Base-by-base conservation (phyloP, 2,888 invertebrate genomes). In the Entomobrya proxima region DNA sequence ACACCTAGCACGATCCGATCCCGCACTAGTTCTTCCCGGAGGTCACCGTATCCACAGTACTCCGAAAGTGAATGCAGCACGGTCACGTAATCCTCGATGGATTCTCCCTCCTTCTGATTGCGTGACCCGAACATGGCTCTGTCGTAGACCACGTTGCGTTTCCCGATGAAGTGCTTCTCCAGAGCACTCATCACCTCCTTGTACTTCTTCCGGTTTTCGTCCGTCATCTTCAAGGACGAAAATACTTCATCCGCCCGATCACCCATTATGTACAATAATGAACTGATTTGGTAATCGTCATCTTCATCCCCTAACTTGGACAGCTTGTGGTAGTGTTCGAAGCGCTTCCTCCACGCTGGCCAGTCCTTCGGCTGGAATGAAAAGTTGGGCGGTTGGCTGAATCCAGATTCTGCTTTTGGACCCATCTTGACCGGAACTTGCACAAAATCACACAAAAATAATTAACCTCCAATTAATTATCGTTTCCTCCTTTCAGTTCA, bases 1-100 rank as follows among this genome's bases (percentile, higher is more conserved):
- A 90, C 83, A 2, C 88, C 89, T 0, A 88, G 84, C 0, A 90
- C 90, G 5, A 90, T 87, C n/a, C 87, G 27, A 40, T 89, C 89
- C 1, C 88, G 69, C 21, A 90, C 88, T 21, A 89, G 61, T 15
- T 88, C 85, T 35, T 88, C 88, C 15, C 69, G 75, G 13, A 89
- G 79, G 15, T 55, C 61, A 11, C 37, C 84, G 67, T 82, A 89
- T 0, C 81, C 86, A 44, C 89, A 89, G 44, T 86, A 55, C 58
- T 88, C 85, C 7, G 86, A 69, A 1, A 89, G 50, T 3, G 72
- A 15, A 64, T 88, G 82, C n/a, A 89, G 67, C 7, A 52, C 67
- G 0, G 88, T 88, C 40, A 88, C 87, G 44, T 88, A 89, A 6
- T 86, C 81, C n/a, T 87, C 86, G 0, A 87, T 72, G 1, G 84